These are phyloP conservation scores for Grapholita molesta DNA, from an alignment of 1,140 invertebrate genomes.

Conservation along the genomic window DNA sequence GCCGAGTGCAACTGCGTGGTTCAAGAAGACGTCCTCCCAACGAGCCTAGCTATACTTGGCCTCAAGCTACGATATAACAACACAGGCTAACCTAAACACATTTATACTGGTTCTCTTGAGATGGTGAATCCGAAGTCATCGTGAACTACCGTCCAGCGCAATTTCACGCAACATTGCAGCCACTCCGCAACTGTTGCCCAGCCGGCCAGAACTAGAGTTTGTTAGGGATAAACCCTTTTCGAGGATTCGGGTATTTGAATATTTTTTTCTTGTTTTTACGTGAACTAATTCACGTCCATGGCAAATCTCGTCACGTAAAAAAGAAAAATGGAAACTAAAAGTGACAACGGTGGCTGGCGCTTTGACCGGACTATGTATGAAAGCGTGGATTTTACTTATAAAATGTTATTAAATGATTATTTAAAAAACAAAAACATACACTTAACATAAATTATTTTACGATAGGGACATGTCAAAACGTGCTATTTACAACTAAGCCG, in stretches of 20 bases:
- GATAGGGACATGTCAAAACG: too few relatives aligned
- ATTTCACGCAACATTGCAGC: neutral
- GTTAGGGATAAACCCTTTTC: neutral
- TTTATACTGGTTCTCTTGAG: neutral
- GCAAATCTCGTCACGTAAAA: neutral
- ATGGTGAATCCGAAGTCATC: neutral
- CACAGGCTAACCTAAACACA: neutral
- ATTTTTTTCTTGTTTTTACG: neutral
- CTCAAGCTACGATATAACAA: neutral
- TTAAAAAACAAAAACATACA: too few relatives aligned
- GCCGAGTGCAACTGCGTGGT: neutral
- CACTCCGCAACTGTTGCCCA: slow-evolving; percentile 1
- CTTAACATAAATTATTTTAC: too few relatives aligned
- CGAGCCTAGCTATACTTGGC: neutral
- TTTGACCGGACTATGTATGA: too few relatives aligned
- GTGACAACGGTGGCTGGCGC: neutral
- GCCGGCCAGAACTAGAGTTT: neutral
- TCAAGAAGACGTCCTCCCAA: neutral
- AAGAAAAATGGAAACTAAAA: neutral
- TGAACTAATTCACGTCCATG: neutral
- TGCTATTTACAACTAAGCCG: too few relatives aligned
- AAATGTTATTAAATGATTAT: too few relatives aligned
- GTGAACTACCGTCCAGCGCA: neutral
- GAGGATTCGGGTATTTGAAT: neutral
- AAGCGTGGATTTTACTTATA: neutral